Conservation (phyloP, 2,113 vertebrate genomes). For the Xiphorhynchus elegans region DNA sequence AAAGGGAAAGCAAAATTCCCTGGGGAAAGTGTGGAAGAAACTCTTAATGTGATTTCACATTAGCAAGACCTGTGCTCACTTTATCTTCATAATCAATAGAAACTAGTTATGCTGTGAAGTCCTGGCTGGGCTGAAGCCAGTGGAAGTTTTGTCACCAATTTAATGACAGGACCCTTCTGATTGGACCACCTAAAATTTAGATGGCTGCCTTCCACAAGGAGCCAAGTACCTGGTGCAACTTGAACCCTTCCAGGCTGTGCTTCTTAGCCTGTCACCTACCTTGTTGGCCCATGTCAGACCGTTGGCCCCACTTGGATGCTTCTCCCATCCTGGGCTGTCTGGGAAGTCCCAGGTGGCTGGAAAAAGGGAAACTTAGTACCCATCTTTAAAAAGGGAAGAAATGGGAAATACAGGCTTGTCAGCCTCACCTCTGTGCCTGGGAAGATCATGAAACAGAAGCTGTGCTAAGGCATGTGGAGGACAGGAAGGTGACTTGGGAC, state of each 20-base stretch:
- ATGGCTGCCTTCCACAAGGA: neutral
- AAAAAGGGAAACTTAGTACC: neutral
- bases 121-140: neutral
- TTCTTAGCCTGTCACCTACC: neutral
- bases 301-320: neutral
- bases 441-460: neutral
- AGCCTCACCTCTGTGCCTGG: neutral
- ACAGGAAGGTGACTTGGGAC: neutral
- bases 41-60: neutral
- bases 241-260: neutral
- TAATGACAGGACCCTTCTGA: fast-evolving
- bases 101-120: neutral
- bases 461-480: neutral
- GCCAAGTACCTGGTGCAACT: neutral
- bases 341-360: neutral
- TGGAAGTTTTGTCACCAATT: neutral
- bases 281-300: fast-evolving
- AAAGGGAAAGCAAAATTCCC: neutral
- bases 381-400: neutral
- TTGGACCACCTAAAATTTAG: neutral
- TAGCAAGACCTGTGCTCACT: neutral
- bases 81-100: neutral
- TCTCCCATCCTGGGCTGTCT: neutral
- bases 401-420: neutral
- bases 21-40: neutral